Base-by-base conservation (phyloP, 1,140 invertebrate species). In the Eriosoma lanigerum region DNA sequence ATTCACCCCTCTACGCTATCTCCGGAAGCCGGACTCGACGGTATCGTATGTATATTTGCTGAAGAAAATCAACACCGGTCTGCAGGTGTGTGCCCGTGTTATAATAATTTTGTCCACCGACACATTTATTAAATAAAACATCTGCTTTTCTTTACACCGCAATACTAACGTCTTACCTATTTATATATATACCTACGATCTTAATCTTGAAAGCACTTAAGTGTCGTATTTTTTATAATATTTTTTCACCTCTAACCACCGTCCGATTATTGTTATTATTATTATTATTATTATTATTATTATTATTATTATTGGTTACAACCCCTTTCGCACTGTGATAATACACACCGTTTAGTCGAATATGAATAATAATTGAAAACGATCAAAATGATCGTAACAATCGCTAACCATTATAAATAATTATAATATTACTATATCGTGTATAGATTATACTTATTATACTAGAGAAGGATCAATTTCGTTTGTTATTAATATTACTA, bases 111-210 rank as follows among this genome's bases (percentile, higher is more conserved):
- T 38, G 8, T 38, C 3, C 8, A 8, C 73, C 38, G 38, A 76
- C 73, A 76, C 73, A 54, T 76, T 76, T 76, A 76, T 76, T 76
- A 76, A 76, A 76, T 76, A 76, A 76, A 76, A 76, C 73, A 76
- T 76, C 73, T 76, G 73, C 73, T 58, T 58, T 76, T 46, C 38
- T 76, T 60, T 58, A 60, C 73, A 44, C 54, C 54, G 38, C 54
- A 76, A 76, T 60, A 76, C 73, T 76, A 54, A 60, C 73, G 52
- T 8, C 32, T 38, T 38, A 38, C 32, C 3, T 38, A 8, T 38
- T 56, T 75, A 58, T 29, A 58, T 58, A n/a, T n/a, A n/a, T n/a
- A n/a, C n/a, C n/a, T n/a, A 38, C 10, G 52, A 75, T 75, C 72
- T 75, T 75, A 75, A 75, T 75, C 72, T 75, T 4, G 32, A 58